Evolutionary conservation across 2,888 invertebrate genomes (phyloP).

Genomic region (Chirona hameri): DNA sequence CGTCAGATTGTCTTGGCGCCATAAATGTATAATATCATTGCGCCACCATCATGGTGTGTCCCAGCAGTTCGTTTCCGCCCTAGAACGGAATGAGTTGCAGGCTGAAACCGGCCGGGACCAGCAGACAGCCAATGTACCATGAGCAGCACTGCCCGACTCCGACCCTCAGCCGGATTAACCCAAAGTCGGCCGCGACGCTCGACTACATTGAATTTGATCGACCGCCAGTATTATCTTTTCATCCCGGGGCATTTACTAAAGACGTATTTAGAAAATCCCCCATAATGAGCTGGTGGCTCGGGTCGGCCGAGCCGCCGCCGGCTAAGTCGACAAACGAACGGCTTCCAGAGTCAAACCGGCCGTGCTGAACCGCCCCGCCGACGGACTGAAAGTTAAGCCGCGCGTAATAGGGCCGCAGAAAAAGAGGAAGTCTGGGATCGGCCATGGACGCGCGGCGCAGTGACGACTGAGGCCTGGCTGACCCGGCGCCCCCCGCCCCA

Average conservation of each 20-base stretch:
- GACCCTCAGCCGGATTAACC: background rate
- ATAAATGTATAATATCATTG: too few relatives aligned
- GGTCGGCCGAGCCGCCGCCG: background rate
- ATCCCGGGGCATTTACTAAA: constrained; percentile 26
- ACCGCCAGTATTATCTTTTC: constrained; percentile 13
- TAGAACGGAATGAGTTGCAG: too few relatives aligned
- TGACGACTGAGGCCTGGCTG: background rate
- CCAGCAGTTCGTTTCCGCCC: too few relatives aligned
- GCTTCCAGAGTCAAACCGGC: background rate
- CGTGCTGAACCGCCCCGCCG: background rate
- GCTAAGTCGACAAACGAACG: constrained; percentile 13
- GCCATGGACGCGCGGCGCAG: background rate
- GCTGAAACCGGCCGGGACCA: too few relatives aligned
- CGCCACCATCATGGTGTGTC: too few relatives aligned
- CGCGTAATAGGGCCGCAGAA: constrained; percentile 8
- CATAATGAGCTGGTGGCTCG: background rate
- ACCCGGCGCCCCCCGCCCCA: background rate
- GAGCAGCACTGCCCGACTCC: background rate
- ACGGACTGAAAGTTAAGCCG: background rate
- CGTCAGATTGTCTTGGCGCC: too few relatives aligned
- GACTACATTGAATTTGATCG: constrained; percentile 23
- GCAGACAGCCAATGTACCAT: background rate
- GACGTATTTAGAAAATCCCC: constrained; percentile 28
- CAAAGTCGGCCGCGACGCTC: background rate
- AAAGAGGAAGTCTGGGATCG: background rate